Conservation (phyloP, 2,888 invertebrate species). For the Minunthozetes semirufus region DNA sequence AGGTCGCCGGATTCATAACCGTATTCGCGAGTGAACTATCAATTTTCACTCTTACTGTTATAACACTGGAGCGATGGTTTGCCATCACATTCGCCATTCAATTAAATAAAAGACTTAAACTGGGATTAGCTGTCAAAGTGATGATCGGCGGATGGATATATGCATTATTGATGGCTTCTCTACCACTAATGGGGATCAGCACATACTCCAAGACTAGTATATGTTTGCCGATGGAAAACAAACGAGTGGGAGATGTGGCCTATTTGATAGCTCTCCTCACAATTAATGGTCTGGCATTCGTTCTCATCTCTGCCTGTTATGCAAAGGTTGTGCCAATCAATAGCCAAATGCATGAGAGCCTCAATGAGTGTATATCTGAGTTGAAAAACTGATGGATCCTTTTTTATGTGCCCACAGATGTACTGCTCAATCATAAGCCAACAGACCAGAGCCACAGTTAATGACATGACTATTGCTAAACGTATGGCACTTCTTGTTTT, state of each 20-base stretch:
- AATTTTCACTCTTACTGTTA: constrained; percentile 74
- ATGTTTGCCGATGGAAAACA: constrained; percentile 77
- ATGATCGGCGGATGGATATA: constrained; percentile 74
- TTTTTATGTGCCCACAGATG: constrained; percentile 53
- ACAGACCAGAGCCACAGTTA: constrained; percentile 50
- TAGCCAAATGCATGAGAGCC: not conserved
- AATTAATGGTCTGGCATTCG: constrained; percentile 71
- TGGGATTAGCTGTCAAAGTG: constrained; percentile 63
- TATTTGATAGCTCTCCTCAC: constrained; percentile 68
- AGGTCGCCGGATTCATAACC: constrained; percentile 77
- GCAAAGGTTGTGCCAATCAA: constrained; percentile 47
- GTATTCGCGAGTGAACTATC: constrained; percentile 80
- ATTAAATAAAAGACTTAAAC: constrained; percentile 67
- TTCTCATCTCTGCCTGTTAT: constrained; percentile 75
- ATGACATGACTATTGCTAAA: constrained; percentile 69
- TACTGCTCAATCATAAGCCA: constrained; percentile 60
- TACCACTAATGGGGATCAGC: constrained; percentile 74
- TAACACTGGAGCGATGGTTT: constrained; percentile 66
- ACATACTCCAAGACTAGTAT: constrained; percentile 83
- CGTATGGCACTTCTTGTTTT: constrained; percentile 84
- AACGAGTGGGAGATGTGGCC: constrained; percentile 60
- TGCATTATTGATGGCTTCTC: constrained; percentile 65
- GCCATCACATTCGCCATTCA: constrained; percentile 77
- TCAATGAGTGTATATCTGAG: not conserved
- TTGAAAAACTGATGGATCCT: not conserved